These are phyloP conservation scores for Neoascia interrupta DNA, from an alignment of 2,888 invertebrate genomes.

Conservation along the genomic window DNA sequence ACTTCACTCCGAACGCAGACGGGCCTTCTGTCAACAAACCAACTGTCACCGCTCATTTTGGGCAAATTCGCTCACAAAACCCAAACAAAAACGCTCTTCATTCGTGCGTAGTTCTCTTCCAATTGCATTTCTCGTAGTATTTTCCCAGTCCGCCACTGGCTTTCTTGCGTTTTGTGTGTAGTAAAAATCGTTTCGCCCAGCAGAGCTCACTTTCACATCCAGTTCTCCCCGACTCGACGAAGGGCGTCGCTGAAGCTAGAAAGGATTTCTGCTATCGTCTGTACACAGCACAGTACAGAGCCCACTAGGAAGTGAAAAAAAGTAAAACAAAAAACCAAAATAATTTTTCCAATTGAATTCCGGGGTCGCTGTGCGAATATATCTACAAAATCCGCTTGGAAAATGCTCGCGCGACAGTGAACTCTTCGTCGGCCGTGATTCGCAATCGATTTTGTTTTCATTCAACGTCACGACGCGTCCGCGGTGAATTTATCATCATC, in stretches of 20 bases:
- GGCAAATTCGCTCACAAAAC: constrained; percentile 5
- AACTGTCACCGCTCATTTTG: constrained; percentile 14
- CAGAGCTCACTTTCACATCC: constrained; percentile 61
- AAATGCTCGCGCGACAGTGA: constrained; percentile 35
- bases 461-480: constrained; percentile 59
- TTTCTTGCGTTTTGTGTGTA: constrained; percentile 51
- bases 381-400: constrained; percentile 11
- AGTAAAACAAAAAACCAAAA: constrained; percentile 2
- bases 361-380: constrained; percentile 1
- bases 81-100: background rate
- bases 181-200: constrained; percentile 42
- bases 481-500: constrained; percentile 48
- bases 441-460: constrained; percentile 59
- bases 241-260: constrained; percentile 57
- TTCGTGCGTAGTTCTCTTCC: constrained; percentile 8
- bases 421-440: constrained; percentile 11
- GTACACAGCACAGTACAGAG: constrained; percentile 3
- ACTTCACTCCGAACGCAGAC: constrained; percentile 1
- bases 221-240: constrained; percentile 61
- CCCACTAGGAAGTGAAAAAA: too few species aligned
- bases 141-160: constrained; percentile 3
- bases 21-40: background rate
- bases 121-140: constrained; percentile 2
- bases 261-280: constrained; percentile 32
- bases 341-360: constrained; percentile 16